These are phyloP conservation scores for Lichenostomus cassidix DNA, from an alignment of 2,113 vertebrate species.

Conservation along the genomic window DNA sequence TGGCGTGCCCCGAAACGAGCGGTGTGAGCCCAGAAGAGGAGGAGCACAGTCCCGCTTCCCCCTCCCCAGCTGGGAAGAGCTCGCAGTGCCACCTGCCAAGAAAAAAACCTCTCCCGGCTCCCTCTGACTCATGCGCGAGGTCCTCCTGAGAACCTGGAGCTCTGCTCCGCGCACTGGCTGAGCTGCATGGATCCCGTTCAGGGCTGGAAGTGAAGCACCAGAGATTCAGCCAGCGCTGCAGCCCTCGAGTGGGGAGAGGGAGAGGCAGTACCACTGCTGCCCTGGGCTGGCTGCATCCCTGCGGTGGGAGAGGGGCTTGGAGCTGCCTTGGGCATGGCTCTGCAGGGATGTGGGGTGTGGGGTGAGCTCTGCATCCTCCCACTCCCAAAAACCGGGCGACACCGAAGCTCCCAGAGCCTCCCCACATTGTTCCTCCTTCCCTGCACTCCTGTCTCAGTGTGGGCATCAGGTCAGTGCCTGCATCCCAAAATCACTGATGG, in stretches of 20 bases:
- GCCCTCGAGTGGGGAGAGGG: not conserved
- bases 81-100: slow-evolving; percentile 40
- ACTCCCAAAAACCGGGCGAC: not conserved
- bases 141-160: slow-evolving; percentile 41
- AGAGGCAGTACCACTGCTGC: not conserved
- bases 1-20: not conserved
- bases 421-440: not conserved
- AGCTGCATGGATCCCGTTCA: not conserved
- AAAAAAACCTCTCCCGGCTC: not conserved
- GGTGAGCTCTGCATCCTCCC: not conserved
- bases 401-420: not conserved
- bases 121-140: slow-evolving; percentile 11
- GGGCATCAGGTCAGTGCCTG: not conserved
- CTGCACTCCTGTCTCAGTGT: not conserved
- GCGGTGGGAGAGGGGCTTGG: not conserved
- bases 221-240: not conserved
- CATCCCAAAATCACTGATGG: not conserved
- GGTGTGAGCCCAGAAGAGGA: slow-evolving; percentile 5
- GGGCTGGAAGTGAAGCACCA: not conserved
- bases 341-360: not conserved
- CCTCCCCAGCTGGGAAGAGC: not conserved
- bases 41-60: not conserved
- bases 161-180: not conserved
- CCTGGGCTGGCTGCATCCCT: fast-evolving
- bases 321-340: not conserved